These are phyloP conservation scores for Elysia crispata DNA, from an alignment of 2,888 invertebrate species.

Conservation along the genomic window DNA sequence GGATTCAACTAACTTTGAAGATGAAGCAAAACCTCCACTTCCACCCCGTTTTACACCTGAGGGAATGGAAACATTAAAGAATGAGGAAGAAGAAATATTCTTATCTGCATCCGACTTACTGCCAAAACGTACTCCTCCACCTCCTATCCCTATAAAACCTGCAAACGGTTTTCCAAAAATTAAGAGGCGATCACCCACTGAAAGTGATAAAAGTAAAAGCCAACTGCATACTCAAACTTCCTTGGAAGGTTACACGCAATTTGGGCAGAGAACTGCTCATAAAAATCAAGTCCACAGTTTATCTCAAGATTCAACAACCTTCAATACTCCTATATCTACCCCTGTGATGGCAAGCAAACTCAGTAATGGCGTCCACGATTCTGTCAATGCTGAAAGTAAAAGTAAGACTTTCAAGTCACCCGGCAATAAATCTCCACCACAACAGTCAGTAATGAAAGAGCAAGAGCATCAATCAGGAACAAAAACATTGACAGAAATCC, in stretches of 20 bases:
- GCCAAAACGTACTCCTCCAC: not conserved
- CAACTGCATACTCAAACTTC: not conserved
- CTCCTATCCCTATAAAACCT: not conserved
- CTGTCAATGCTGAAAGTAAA: no score
- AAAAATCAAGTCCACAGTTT: not conserved
- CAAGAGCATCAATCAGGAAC: not conserved
- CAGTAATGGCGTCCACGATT: no score
- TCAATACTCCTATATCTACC: not conserved
- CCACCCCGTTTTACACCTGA: not conserved
- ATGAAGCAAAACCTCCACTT: no score
- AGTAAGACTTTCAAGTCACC: no score
- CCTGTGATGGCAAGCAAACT: no score
- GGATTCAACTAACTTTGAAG: no score
- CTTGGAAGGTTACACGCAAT: no score
- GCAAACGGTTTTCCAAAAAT: not conserved
- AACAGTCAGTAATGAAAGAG: no score
- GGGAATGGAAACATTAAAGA: not conserved
- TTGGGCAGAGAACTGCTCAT: no score
- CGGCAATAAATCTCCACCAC: no score
- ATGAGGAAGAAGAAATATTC: slow-evolving; percentile 26
- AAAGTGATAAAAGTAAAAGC: not conserved
- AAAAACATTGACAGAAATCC: not conserved
- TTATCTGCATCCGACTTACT: slow-evolving; percentile 11
- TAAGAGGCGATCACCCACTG: not conserved
- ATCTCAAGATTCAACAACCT: not conserved